Evolutionary conservation across 2,888 invertebrate species (phyloP).

Genomic region (Xestia ashworthii): DNA sequence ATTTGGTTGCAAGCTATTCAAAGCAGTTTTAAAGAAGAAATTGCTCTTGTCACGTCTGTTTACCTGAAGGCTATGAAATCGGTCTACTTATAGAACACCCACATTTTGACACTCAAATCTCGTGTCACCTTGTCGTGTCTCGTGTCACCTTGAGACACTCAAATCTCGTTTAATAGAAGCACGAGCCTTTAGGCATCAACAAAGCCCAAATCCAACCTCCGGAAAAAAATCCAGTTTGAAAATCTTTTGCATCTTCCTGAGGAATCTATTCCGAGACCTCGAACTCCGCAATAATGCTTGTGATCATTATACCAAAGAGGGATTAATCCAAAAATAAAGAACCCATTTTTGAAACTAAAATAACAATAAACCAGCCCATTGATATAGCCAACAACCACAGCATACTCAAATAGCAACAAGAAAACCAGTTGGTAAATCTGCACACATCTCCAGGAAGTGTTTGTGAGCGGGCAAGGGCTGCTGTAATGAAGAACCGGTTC

Average conservation of each 20-base stretch:
- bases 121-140: too few relatives aligned
- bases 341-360: neutral
- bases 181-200: neutral
- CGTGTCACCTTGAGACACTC: too few relatives aligned
- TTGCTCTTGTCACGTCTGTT: neutral
- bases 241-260: neutral
- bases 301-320: neutral
- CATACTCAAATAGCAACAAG: neutral
- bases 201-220: neutral
- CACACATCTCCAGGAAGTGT: conserved; percentile 57
- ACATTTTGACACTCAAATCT: too few relatives aligned
- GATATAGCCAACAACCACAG: conserved; percentile 2
- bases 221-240: neutral
- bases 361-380: neutral
- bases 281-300: neutral
- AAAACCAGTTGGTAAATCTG: conserved; percentile 51
- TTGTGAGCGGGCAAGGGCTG: conserved; percentile 44
- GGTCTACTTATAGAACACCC: too few relatives aligned
- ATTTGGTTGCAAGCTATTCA: neutral
- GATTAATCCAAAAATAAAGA: neutral
- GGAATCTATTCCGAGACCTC: neutral
- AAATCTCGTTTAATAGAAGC: neutral
- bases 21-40: neutral
- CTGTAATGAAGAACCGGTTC: conserved; percentile 50
- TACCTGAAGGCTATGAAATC: too few relatives aligned